A percentile compares a stretch with the other conserved stretches of the same genome.
phyloP scores from a whole-genome alignment of 1,140 invertebrate species.

The Cyclina sinensis region DNA sequence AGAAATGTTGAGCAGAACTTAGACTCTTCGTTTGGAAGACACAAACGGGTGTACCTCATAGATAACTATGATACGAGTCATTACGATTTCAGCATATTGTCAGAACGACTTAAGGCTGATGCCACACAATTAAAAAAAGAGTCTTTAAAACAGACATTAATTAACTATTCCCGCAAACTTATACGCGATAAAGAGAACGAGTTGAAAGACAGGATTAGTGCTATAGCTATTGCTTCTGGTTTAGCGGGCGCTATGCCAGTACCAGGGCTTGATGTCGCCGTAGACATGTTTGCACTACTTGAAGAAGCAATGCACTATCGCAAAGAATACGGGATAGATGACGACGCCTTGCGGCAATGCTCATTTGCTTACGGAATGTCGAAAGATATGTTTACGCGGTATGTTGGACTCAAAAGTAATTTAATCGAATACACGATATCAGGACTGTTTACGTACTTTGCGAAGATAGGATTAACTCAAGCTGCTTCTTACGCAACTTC shows the following conservation, averaged over 20 bases:
- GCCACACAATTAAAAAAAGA: background rate
- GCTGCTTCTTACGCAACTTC: background rate
- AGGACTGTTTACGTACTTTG: background rate
- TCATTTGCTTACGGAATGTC: background rate
- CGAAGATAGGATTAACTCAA: background rate
- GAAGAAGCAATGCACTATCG: background rate
- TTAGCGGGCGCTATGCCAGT: conserved; percentile 3
- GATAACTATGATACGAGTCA: conserved; percentile 17
- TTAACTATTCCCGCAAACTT: background rate
- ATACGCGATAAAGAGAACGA: background rate
- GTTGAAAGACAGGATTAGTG: background rate
- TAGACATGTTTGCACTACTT: background rate
- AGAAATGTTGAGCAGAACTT: background rate
- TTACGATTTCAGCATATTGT: background rate
- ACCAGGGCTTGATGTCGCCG: background rate
- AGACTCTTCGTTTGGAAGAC: background rate
- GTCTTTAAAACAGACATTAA: background rate
- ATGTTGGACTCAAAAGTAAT: background rate
- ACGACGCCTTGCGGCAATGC: conserved; percentile 47
- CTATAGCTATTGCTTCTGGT: background rate
- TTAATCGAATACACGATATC: background rate
- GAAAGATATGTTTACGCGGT: background rate
- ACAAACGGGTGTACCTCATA: background rate
- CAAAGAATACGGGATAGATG: background rate
- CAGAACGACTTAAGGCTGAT: background rate